These are phyloP conservation scores for Hirudo medicinalis DNA, from an alignment of 1,140 invertebrate genomes.

Conservation along the genomic window DNA sequence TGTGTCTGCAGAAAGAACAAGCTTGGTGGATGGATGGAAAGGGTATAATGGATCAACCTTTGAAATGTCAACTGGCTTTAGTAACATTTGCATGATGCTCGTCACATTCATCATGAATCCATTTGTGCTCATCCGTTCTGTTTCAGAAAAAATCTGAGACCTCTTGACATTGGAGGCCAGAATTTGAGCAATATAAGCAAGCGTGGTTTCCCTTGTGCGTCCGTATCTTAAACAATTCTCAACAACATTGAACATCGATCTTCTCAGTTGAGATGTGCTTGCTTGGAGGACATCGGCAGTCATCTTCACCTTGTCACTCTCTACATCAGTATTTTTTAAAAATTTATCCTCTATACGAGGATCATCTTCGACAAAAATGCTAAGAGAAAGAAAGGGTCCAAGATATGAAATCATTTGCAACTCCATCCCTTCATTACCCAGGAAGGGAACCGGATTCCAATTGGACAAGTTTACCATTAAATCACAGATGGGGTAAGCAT, in stretches of 20 bases:
- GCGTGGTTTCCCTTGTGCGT: too few relatives aligned
- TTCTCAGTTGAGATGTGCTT: too few relatives aligned
- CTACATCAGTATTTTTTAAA: too few relatives aligned
- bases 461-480: conserved; percentile 36
- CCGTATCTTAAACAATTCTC: too few relatives aligned
- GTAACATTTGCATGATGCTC: background rate
- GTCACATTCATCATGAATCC: background rate
- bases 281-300: too few relatives aligned
- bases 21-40: background rate
- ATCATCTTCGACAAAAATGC: conserved; percentile 74
- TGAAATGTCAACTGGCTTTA: background rate
- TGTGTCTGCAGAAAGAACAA: conserved; percentile 47
- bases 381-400: conserved; percentile 75
- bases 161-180: too few relatives aligned
- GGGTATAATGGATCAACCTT: conserved; percentile 5
- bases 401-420: conserved; percentile 66
- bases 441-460: background rate
- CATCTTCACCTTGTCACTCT: too few relatives aligned
- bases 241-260: too few relatives aligned
- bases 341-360: too few relatives aligned
- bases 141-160: too few relatives aligned
- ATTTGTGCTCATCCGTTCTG: background rate
- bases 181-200: too few relatives aligned
- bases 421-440: conserved; percentile 44
- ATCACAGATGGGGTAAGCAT: conserved; percentile 56